Percentiles rank a stretch among this genome's conserved stretches.
Conservation (phyloP, 2,797 vertebrate species). For the Spondyliosoma cantharus region DNA sequence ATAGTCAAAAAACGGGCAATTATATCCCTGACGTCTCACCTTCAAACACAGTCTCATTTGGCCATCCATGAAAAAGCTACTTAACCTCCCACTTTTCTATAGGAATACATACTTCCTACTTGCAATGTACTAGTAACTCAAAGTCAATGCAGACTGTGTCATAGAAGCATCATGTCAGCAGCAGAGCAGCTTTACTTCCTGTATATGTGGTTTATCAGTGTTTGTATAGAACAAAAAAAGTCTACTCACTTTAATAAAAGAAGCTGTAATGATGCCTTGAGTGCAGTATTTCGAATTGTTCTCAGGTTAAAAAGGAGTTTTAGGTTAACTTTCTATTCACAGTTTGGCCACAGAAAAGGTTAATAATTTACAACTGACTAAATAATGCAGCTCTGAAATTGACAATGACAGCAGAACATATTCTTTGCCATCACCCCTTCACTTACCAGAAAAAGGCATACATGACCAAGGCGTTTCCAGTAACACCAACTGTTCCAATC, state of each 20-base stretch:
- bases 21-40: too few relatives aligned
- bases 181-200: too few relatives aligned
- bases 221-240: too few relatives aligned
- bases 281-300: neutral
- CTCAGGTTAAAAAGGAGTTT: neutral
- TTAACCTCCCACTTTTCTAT: too few relatives aligned
- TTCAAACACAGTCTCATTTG: too few relatives aligned
- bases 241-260: neutral
- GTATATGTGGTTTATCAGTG: too few relatives aligned
- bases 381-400: neutral
- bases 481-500: constrained; percentile 82
- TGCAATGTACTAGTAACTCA: too few relatives aligned
- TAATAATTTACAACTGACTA: neutral
- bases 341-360: neutral
- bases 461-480: constrained; percentile 85
- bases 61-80: too few relatives aligned
- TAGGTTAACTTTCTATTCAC: neutral
- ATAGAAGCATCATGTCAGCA: too few relatives aligned
- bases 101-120: too few relatives aligned
- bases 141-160: too few relatives aligned
- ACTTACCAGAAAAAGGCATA: constrained; percentile 86
- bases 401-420: neutral
- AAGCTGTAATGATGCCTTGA: neutral
- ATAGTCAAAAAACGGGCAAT: too few relatives aligned
- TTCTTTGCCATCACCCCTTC: neutral